Evolutionary conservation across 2,113 vertebrate species (phyloP).

Genomic region (Suncus etruscus): DNA sequence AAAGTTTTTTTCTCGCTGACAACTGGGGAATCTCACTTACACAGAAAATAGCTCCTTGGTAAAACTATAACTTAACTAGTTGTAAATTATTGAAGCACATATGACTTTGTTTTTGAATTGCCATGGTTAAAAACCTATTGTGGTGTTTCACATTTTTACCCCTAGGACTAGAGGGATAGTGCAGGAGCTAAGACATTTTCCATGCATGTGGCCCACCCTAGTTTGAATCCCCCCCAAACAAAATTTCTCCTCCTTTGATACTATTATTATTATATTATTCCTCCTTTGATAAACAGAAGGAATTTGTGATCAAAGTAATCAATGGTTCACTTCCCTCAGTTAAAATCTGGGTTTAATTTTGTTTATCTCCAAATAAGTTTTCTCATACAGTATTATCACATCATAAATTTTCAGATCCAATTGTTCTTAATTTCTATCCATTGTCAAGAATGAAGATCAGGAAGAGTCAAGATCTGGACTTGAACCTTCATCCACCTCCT

Average conservation of each 20-base stretch:
- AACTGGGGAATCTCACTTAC: background rate
- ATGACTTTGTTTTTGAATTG: slow-evolving; percentile 2
- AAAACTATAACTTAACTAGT: background rate
- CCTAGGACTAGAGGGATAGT: too few relatives aligned
- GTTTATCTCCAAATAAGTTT: slow-evolving; percentile 1
- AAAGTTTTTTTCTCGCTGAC: background rate
- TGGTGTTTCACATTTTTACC: background rate
- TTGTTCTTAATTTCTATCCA: background rate
- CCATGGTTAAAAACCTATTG: background rate
- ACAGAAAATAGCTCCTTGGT: background rate
- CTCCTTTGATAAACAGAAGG: slow-evolving; percentile 41
- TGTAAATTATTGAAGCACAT: background rate
- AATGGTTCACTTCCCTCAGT: slow-evolving; percentile 9
- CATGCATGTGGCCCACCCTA: too few relatives aligned
- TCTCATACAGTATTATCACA: background rate
- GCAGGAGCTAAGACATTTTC: too few relatives aligned
- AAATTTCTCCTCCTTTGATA: background rate
- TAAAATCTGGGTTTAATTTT: background rate
- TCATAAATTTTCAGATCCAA: background rate
- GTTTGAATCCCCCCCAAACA: too few relatives aligned
- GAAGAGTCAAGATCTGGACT: background rate
- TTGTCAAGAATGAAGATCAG: background rate
- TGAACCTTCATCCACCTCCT: background rate
- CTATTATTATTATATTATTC: too few relatives aligned
- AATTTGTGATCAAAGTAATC: slow-evolving; percentile 4